Evolutionary conservation across 2,797 vertebrate genomes (phyloP), one percentile per base, ranked within the genome.

Genomic region (Hydrolagus colliei): DNA sequence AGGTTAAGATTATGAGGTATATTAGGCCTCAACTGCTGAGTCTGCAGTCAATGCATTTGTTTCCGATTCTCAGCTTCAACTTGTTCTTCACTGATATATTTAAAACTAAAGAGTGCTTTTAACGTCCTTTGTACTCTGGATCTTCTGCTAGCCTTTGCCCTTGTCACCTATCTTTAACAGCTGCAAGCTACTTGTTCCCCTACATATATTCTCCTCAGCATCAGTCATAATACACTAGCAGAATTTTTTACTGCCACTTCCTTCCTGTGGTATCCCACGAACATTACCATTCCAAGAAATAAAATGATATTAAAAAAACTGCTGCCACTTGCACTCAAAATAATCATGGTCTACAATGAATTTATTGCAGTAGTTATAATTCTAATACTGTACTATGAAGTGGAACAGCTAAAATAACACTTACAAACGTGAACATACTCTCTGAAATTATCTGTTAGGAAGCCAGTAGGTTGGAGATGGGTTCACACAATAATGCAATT

Each of bases 231-330:
- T 16, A n/a, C 20, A 18, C 71, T 18, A 72, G 71, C 18, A 72
- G 9, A 72, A n/a, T 71, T 62, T 63, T 27, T 79, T 13, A 13
- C n/a, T 27, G 63, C 20, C 59, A 79, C 61, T 79, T 79, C 59
- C 76, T 79, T 79, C 76, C 76, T 79, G 76, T 79, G 76, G 59
- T 22, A 79, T 63, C 27, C 76, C 20, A 79, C 32, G 11, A 74
- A 74, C 59, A 4, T 22, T 78, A 59, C 41, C 18, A 59, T 20
- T 10, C 18, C 32, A 20, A 59, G 14, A 77, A 59, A 41, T 77
- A 78, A 52, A 52, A 52, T 0, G 16, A 62, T 10, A 13, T n/a
- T 52, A 62, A 78, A 10, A n/a, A 78, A 78, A 7, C 11, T 35
- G 72, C 72, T 74, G 73, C 32, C 13, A 74, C 22, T 79, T 79